Conservation (phyloP, 2,113 vertebrate genomes). For the Oryzias javanicus region DNA sequence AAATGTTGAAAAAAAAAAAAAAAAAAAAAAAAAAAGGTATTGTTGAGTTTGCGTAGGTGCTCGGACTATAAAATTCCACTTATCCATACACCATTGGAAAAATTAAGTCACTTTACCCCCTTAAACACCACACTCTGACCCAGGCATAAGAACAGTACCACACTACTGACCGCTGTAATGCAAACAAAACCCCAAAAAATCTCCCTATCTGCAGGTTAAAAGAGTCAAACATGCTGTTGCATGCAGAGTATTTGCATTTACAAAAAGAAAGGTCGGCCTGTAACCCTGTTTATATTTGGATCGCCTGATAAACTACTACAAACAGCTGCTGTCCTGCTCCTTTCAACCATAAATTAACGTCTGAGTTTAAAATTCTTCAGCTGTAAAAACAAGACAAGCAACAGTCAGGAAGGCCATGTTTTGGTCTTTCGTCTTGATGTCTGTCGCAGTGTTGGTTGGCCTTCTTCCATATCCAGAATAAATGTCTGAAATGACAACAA, state of each 20-base stretch:
- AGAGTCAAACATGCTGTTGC: neutral
- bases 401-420: conserved; percentile 4
- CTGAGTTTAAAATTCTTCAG: conserved; percentile 28
- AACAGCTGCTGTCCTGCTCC: conserved; percentile 32
- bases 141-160: neutral
- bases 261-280: neutral
- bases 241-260: conserved; percentile 9
- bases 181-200: conserved; percentile 6
- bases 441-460: neutral
- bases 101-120: conserved; percentile 60
- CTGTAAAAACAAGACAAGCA: conserved; percentile 39
- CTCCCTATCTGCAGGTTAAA: neutral
- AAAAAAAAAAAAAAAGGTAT: no score
- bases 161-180: neutral
- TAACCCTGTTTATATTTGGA: conserved; percentile 27
- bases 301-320: conserved; percentile 28
- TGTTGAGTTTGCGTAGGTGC: conserved; percentile 52
- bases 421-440: neutral
- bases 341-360: conserved; percentile 42
- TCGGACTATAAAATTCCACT: conserved; percentile 8
- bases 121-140: conserved; percentile 15
- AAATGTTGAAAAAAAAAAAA: no score
- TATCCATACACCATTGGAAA: conserved; percentile 23
- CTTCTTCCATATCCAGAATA: neutral
- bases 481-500: neutral